Percentiles rank a stretch among this genome's conserved stretches.
Conservation (phyloP, 2,113 vertebrate species). For the Helogale parvula region DNA sequence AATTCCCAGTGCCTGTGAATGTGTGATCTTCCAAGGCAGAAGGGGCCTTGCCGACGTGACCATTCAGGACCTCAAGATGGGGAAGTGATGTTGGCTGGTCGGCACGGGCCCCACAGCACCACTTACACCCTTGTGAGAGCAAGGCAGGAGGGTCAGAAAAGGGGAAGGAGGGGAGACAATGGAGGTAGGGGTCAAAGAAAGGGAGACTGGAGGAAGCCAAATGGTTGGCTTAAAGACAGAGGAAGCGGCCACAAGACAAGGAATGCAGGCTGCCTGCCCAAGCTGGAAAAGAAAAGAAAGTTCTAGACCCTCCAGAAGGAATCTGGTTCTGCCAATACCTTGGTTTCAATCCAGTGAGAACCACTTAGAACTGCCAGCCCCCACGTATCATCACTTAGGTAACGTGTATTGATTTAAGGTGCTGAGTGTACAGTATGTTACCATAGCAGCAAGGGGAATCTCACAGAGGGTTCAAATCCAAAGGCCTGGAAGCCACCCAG, state of each 20-base stretch:
- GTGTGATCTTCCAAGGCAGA: too few relatives aligned
- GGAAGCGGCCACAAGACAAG: neutral
- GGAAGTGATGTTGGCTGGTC: too few relatives aligned
- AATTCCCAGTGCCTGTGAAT: neutral
- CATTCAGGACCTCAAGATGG: too few relatives aligned
- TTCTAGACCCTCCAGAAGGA: neutral
- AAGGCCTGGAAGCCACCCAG: too few relatives aligned
- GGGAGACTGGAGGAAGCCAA: accelerated
- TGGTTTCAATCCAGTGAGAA: neutral
- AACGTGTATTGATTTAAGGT: neutral
- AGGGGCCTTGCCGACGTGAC: too few relatives aligned
- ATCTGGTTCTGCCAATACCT: accelerated
- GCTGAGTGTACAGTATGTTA: neutral
- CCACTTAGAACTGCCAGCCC: neutral
- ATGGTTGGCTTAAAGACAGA: neutral
- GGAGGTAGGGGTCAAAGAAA: too few relatives aligned
- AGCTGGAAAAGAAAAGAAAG: too few relatives aligned
- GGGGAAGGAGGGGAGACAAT: accelerated
- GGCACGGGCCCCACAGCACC: too few relatives aligned
- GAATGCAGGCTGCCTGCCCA: neutral
- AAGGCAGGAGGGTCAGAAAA: neutral
- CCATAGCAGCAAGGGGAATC: neutral
- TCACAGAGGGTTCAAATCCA: neutral
- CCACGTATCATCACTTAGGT: too few relatives aligned
- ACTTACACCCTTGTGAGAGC: neutral